Evolutionary conservation across 2,113 vertebrate genomes (phyloP), one percentile per base, ranked within the genome.

Genomic region (Ictalurus punctatus): DNA sequence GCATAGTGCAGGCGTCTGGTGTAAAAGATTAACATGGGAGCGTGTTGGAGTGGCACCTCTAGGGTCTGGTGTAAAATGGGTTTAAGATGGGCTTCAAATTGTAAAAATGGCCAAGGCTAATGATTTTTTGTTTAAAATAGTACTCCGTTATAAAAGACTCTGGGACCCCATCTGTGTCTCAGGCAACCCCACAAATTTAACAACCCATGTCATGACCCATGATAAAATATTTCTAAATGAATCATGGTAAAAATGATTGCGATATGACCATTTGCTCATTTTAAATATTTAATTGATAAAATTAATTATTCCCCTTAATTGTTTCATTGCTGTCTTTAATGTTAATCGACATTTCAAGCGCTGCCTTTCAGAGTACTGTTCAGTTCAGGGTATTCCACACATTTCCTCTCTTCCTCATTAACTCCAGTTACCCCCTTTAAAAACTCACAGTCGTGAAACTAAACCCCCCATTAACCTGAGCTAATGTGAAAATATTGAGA

Each of bases 381-480:
- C 27, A 83, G 40, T 69, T 63, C 27, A 2, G 2, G 14, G 40
- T 59, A 25, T 25, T 63, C 44, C 58, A 37, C 34, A 79, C 83
- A 84, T 30, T 79, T 74, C 30, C 37, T 71, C 54, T 69, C 48
- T 73, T 67, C 40, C 85, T 82, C 74, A 48, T 86, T 88, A 76
- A 85, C 23, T 25, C 56, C 82, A 17, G 56, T 87, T 74, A 25
- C 82, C 67, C 54, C 23, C 37, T 78, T 87, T 73, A 63, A 89
- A 73, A 86, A 59, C 58, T 61, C 65, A 71, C 27, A 34, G 78
- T 83, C 63, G 12, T 69, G 71, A 37, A 74, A 84, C 25, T 52
- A 71, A 83, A 54, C 85, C 54, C 37, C 76, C 56, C 65, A 87
- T 90, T 90, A 79, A 74, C 56, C 87, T 12, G 5, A 30, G 83